These are phyloP conservation scores for Xestia xanthographa DNA, from an alignment of 2,888 invertebrate genomes.

Conservation along the genomic window DNA sequence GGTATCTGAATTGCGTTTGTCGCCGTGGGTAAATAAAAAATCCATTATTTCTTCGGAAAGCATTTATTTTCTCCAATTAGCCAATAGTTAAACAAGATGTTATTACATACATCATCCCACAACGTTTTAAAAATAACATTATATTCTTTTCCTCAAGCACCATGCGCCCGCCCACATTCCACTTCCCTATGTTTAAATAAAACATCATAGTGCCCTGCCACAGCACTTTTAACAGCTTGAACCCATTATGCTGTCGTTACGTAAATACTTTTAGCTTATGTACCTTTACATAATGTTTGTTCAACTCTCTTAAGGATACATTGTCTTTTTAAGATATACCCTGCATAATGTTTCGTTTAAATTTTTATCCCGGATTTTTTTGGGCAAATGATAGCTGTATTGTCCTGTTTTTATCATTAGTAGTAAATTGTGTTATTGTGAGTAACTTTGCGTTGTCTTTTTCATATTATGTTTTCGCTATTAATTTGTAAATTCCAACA, in stretches of 20 bases:
- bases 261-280: slow-evolving; percentile 81
- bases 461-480: neutral
- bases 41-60: neutral
- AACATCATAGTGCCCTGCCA: slow-evolving; percentile 59
- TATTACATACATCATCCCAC: neutral
- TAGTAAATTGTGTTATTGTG: neutral
- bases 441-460: neutral
- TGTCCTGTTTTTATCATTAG: slow-evolving; percentile 18
- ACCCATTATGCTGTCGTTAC: slow-evolving; percentile 78
- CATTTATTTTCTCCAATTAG: neutral
- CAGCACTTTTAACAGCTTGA: slow-evolving; percentile 75
- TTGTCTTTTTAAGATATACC: slow-evolving; percentile 49
- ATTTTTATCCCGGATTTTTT: slow-evolving; percentile 41
- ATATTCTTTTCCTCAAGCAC: neutral
- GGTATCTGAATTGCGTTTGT: neutral
- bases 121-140: neutral
- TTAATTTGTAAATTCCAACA: too few species aligned
- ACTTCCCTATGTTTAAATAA: slow-evolving; percentile 42
- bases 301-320: slow-evolving; percentile 59
- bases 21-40: neutral
- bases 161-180: neutral
- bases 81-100: neutral
- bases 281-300: slow-evolving; percentile 74
- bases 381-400: slow-evolving; percentile 19
- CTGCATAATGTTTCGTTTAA: slow-evolving; percentile 43